Conservation (phyloP, 2,888 invertebrate genomes). For the Drosophila colorata region DNA sequence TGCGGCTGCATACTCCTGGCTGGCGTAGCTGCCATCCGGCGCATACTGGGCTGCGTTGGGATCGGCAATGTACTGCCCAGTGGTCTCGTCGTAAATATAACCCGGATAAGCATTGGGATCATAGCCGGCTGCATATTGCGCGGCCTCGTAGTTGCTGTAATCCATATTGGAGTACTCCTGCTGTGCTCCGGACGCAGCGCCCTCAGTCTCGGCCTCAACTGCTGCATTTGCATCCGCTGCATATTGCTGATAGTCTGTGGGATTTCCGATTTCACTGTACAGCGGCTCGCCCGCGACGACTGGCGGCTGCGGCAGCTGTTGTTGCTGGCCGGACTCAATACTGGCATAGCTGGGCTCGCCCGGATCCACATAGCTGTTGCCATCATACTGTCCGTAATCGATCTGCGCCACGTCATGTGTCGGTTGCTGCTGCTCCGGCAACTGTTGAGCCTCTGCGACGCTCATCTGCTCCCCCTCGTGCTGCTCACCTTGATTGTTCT, state of each 20-base stretch:
- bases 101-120: slow-evolving; percentile 83
- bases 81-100: slow-evolving; percentile 83
- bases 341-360: slow-evolving; percentile 67
- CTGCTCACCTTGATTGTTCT: slow-evolving; percentile 10
- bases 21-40: slow-evolving; percentile 64
- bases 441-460: slow-evolving; percentile 6
- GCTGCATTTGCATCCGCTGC: slow-evolving; percentile 47
- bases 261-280: slow-evolving; percentile 72
- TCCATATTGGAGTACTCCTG: slow-evolving; percentile 77
- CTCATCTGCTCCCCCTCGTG: slow-evolving; percentile 9
- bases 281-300: slow-evolving; percentile 52
- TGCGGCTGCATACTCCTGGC: slow-evolving; percentile 65
- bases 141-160: slow-evolving; percentile 82
- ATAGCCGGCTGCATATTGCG: slow-evolving; percentile 75
- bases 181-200: slow-evolving; percentile 36
- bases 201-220: slow-evolving; percentile 20
- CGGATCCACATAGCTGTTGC: slow-evolving; percentile 47
- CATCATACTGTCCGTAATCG: slow-evolving; percentile 63
- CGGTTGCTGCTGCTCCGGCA: slow-evolving; percentile 22
- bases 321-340: slow-evolving; percentile 59
- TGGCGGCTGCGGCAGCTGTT: slow-evolving; percentile 22
- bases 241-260: slow-evolving; percentile 66
- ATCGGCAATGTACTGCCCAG: slow-evolving; percentile 81
- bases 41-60: slow-evolving; percentile 75
- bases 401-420: slow-evolving; percentile 30